Percentiles rank a stretch among this genome's conserved stretches.
Evolutionary conservation across 30 jellyfish, hydroid and myxozoan genomes (phyloP).

Genomic region (Rhopilema esculentum): DNA sequence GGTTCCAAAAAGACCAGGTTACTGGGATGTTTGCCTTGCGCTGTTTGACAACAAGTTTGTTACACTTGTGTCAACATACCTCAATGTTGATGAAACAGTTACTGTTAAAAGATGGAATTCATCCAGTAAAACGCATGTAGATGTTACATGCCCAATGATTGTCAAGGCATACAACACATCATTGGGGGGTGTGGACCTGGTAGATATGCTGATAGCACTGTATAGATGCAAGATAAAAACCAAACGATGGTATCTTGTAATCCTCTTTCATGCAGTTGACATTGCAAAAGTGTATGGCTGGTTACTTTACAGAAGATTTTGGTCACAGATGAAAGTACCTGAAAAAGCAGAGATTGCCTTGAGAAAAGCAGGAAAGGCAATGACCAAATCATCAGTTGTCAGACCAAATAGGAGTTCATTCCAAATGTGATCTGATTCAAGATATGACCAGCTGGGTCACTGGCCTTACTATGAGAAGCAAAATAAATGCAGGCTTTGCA

Average conservation of each 20-base stretch:
- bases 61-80: too few species aligned
- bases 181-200: too few species aligned
- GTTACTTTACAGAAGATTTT: conserved; percentile 69
- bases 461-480: too few species aligned
- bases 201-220: too few species aligned
- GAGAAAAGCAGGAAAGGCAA: background rate
- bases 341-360: background rate
- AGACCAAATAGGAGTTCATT: too few species aligned
- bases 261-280: conserved; percentile 70
- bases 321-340: conserved; percentile 12
- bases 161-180: too few species aligned
- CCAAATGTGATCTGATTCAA: too few species aligned
- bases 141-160: background rate
- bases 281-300: conserved; percentile 69
- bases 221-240: too few species aligned
- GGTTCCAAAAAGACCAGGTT: conserved; percentile 28
- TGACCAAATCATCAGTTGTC: background rate
- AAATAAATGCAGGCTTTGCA: too few species aligned
- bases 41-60: conserved; percentile 69
- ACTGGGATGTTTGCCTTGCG: conserved; percentile 48
- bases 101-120: conserved; percentile 64
- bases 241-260: too few species aligned
- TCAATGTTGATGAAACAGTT: too few species aligned
- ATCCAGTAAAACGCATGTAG: background rate
- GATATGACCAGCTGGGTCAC: too few species aligned